These are phyloP conservation scores for Drosophila bocki DNA, from an alignment of 1,140 invertebrate species.

Conservation along the genomic window DNA sequence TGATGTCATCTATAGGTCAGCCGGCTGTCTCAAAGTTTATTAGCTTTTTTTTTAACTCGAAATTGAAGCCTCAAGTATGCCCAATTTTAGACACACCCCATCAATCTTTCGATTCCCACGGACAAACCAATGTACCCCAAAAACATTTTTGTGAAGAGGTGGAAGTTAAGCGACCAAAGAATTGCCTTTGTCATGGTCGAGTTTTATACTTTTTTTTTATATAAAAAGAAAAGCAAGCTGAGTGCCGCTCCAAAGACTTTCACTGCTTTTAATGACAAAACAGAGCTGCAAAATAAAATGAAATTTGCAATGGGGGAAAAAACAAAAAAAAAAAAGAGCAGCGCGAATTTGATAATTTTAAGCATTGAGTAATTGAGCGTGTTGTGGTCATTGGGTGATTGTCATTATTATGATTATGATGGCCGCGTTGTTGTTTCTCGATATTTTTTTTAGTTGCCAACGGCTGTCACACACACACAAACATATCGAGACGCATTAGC, in stretches of 20 bases:
- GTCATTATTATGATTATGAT: slow-evolving; percentile 46
- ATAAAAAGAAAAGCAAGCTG: slow-evolving; percentile 49
- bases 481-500: slow-evolving; percentile 16
- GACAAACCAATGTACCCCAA: slow-evolving; percentile 18
- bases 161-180: slow-evolving; percentile 31
- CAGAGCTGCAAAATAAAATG: slow-evolving; percentile 38
- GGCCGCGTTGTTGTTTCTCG: slow-evolving; percentile 24
- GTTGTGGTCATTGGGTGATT: slow-evolving; percentile 40
- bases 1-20: slow-evolving; percentile 41
- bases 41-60: slow-evolving; percentile 13
- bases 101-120: slow-evolving; percentile 43
- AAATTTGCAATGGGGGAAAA: slow-evolving; percentile 33
- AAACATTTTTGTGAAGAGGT: background rate
- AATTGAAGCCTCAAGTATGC: slow-evolving; percentile 34
- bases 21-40: slow-evolving; percentile 12
- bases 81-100: slow-evolving; percentile 45
- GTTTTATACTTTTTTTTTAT: slow-evolving; percentile 15
- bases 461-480: slow-evolving; percentile 15
- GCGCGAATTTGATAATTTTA: slow-evolving; percentile 63
- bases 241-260: slow-evolving; percentile 54
- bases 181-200: slow-evolving; percentile 53
- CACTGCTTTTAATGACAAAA: slow-evolving; percentile 69
- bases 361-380: slow-evolving; percentile 73
- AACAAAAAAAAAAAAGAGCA: slow-evolving; percentile 25
- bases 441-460: slow-evolving; percentile 36